Conservation (phyloP, 2,797 vertebrate genomes). For the Anolis apletophallus region DNA sequence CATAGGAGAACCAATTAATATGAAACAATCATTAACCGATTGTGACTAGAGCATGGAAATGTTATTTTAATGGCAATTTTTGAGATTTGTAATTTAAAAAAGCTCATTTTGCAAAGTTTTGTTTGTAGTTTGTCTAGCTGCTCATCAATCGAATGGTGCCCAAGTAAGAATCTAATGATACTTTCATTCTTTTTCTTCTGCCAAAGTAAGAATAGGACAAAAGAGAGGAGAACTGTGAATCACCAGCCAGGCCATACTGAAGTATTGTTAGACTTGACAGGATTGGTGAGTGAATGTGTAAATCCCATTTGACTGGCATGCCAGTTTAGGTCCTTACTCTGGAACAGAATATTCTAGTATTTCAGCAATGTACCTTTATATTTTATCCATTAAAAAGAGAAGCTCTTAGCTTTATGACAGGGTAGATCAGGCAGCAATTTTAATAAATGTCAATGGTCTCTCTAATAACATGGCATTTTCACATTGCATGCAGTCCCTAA, state of each 20-base stretch:
- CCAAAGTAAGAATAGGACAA: neutral
- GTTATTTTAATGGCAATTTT: neutral
- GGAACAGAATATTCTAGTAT: neutral
- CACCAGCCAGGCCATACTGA: no score
- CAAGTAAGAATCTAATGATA: neutral
- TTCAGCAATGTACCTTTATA: neutral
- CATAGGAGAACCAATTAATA: neutral
- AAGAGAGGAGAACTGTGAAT: no score
- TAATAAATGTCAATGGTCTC: conserved; percentile 26
- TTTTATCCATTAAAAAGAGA: conserved; percentile 20
- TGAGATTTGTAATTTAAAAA: no score
- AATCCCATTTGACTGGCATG: neutral
- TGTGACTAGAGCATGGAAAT: neutral
- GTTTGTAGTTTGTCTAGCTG: neutral
- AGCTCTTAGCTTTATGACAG: conserved; percentile 11
- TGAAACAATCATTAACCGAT: neutral
- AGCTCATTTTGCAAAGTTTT: neutral
- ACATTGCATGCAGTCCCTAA: neutral
- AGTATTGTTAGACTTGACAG: neutral
- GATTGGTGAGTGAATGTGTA: neutral
- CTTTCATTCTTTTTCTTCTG: neutral
- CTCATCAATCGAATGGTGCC: neutral
- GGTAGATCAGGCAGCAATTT: conserved; percentile 29
- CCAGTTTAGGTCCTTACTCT: neutral
- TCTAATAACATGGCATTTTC: conserved; percentile 30